Percentiles rank a stretch among this genome's conserved stretches.
Evolutionary conservation across 2,888 invertebrate species (phyloP).

Genomic region (Drosophila suboccidentalis): DNA sequence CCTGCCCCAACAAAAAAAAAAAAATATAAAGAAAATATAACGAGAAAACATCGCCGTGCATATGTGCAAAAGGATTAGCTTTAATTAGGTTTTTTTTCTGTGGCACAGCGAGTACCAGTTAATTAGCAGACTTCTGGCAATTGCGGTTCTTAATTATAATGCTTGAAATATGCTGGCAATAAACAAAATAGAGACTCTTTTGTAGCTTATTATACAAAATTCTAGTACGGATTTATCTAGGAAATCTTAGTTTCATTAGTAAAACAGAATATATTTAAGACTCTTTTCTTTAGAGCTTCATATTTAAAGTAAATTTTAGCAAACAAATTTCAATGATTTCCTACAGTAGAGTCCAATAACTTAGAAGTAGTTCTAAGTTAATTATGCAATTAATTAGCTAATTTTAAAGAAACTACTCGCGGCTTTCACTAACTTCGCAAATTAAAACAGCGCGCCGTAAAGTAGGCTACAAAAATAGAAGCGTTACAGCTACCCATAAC

Average conservation of each 20-base stretch:
- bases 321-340: too few species aligned
- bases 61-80: constrained; percentile 61
- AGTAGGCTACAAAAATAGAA: constrained; percentile 18
- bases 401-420: constrained; percentile 1
- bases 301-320: background rate
- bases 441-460: constrained; percentile 10
- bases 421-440: background rate
- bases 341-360: background rate
- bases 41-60: constrained; percentile 13
- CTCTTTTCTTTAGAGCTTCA: too few species aligned
- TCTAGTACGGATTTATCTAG: background rate
- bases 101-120: constrained; percentile 28
- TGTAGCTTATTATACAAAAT: background rate
- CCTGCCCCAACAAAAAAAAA: constrained; percentile 1
- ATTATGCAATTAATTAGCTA: background rate
- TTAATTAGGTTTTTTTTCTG: constrained; percentile 55
- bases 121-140: constrained; percentile 54
- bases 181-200: constrained; percentile 2
- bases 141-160: constrained; percentile 23
- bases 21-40: background rate
- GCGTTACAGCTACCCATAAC: background rate
- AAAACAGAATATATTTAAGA: background rate
- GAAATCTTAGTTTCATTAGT: background rate
- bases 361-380: background rate
- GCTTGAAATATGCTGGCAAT: constrained; percentile 3